phyloP scores from a whole-genome alignment of 2,888 invertebrate genomes.

The Epistrophe grossulariae region DNA sequence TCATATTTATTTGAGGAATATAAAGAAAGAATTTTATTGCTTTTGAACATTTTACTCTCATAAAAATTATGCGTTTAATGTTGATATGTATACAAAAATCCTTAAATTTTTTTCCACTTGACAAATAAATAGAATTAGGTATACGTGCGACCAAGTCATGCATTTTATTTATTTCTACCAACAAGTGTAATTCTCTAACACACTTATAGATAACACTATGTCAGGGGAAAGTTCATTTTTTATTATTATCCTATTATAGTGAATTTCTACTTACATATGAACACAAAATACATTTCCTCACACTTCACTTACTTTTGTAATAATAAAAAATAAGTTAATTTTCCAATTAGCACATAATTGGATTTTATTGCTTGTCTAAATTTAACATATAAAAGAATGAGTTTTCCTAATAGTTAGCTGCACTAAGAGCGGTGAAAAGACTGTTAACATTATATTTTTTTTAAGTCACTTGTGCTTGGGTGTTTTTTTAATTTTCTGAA shows the following conservation, averaged over 20 bases:
- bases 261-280: neutral
- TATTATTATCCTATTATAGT: conserved; percentile 8
- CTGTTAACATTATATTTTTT: neutral
- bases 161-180: neutral
- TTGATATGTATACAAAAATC: too few relatives aligned
- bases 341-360: conserved; percentile 14
- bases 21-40: too few relatives aligned
- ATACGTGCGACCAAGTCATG: too few relatives aligned
- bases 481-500: neutral
- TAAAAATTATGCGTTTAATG: too few relatives aligned
- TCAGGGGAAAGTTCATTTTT: neutral
- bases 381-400: conserved; percentile 8
- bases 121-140: too few relatives aligned
- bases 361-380: neutral
- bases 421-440: neutral
- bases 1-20: too few relatives aligned
- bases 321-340: neutral
- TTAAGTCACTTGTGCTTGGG: neutral
- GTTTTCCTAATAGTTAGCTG: neutral
- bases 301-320: neutral
- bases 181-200: neutral
- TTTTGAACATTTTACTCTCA: too few relatives aligned
- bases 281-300: neutral
- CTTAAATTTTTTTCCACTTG: too few relatives aligned
- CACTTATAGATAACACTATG: neutral